Conservation (phyloP, 30 jellyfish, hydroid and myxozoan genomes). For the Aurelia aurita complex sp. Pacific region DNA sequence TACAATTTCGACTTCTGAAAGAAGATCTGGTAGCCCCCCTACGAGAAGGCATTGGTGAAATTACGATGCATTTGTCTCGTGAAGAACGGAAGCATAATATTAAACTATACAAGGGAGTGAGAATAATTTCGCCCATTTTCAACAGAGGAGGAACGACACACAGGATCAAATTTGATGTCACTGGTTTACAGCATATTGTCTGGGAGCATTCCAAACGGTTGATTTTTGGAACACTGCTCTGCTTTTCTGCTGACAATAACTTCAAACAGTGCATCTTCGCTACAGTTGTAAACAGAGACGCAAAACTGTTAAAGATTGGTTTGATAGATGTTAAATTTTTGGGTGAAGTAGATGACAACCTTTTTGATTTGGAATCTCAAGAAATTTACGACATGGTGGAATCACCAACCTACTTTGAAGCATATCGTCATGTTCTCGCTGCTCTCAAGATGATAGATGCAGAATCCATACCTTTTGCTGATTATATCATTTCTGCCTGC, state of each 20-base stretch:
- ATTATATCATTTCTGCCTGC: constrained; percentile 40
- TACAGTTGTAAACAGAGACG: constrained; percentile 55
- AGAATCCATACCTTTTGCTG: constrained; percentile 41
- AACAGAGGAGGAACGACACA: constrained; percentile 48
- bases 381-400: constrained; percentile 63
- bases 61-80: constrained; percentile 18
- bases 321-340: constrained; percentile 38
- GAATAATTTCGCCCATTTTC: constrained; percentile 39
- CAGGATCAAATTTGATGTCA: constrained; percentile 36
- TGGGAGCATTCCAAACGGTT: constrained; percentile 73
- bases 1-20: constrained; percentile 62
- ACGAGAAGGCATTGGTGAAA: constrained; percentile 61
- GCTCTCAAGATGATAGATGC: constrained; percentile 35
- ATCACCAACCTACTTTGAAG: constrained; percentile 78
- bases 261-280: constrained; percentile 65
- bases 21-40: constrained; percentile 74
- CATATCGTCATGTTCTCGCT: constrained; percentile 72
- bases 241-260: constrained; percentile 50
- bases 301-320: constrained; percentile 38
- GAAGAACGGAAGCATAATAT: constrained; percentile 34
- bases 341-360: neutral
- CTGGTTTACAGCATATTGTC: neutral
- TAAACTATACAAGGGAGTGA: constrained; percentile 38
- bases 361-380: neutral
- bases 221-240: constrained; percentile 72